These are phyloP conservation scores for Percopsis transmontana DNA, from an alignment of 2,113 vertebrate genomes.

Conservation along the genomic window DNA sequence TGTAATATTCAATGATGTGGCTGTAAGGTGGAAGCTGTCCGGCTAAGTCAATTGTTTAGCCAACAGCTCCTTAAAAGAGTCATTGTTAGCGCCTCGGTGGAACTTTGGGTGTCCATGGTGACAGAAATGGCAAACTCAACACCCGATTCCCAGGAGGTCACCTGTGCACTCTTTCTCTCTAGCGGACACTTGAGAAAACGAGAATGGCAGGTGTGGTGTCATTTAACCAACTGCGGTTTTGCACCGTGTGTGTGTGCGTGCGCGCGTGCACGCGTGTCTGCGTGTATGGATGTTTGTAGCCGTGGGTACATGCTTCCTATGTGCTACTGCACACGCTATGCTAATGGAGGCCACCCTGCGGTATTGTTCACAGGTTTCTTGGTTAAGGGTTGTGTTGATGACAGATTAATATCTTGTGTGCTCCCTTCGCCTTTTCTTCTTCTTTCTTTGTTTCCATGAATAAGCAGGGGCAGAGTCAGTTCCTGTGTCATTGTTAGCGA, in stretches of 20 bases:
- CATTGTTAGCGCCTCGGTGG: conserved; percentile 23
- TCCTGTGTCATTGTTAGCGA: conserved; percentile 73
- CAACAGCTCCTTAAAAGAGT: conserved; percentile 34
- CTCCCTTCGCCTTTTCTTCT: conserved; percentile 28
- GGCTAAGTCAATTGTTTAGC: conserved; percentile 15
- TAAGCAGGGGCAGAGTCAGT: conserved; percentile 55
- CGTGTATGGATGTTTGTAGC: neutral
- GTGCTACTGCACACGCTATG: conserved; percentile 11
- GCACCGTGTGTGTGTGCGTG: neutral
- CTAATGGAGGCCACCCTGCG: conserved; percentile 2
- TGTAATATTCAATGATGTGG: conserved; percentile 1
- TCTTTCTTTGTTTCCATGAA: conserved; percentile 47
- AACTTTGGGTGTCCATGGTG: conserved; percentile 35
- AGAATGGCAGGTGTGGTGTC: neutral
- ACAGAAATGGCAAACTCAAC: conserved; percentile 44
- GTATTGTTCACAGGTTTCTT: neutral
- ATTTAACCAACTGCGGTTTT: neutral
- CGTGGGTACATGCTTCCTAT: neutral
- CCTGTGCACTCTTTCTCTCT: conserved; percentile 21
- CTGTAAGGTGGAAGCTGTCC: conserved; percentile 17
- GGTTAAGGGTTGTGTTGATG: neutral
- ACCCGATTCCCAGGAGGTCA: conserved; percentile 45
- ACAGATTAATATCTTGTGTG: conserved; percentile 15
- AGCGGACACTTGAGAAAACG: too few species aligned
- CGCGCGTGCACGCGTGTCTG: neutral